Percentiles rank a stretch among this genome's conserved stretches.
phyloP scores from a whole-genome alignment of 2,888 invertebrate species.

The Saturnia pavonia region DNA sequence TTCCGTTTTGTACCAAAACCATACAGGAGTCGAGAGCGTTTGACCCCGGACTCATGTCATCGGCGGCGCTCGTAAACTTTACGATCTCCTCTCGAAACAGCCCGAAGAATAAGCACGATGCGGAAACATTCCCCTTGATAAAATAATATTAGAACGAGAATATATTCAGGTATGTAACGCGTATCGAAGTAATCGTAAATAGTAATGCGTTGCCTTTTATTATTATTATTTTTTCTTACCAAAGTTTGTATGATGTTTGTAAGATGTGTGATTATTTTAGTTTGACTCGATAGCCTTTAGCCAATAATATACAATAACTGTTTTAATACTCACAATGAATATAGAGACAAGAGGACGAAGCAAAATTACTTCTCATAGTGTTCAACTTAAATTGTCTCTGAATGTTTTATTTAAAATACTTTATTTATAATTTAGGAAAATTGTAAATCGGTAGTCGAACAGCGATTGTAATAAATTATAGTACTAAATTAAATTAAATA shows the following conservation, averaged over 20 bases:
- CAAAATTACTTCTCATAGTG: too few species aligned
- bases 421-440: too few species aligned
- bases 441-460: too few species aligned
- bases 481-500: too few species aligned
- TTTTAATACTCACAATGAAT: too few species aligned
- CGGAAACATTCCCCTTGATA: conserved; percentile 39
- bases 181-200: conserved; percentile 47
- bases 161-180: conserved; percentile 48
- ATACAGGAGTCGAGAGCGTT: conserved; percentile 36
- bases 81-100: conserved; percentile 46
- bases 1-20: conserved; percentile 37
- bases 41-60: conserved; percentile 48
- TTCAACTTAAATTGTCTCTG: too few species aligned
- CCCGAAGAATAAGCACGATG: conserved; percentile 43
- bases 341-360: too few species aligned
- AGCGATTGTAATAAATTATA: too few species aligned
- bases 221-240: conserved; percentile 37
- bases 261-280: too few species aligned
- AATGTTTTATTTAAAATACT: too few species aligned
- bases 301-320: too few species aligned
- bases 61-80: conserved; percentile 54
- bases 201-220: conserved; percentile 41
- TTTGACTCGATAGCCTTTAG: too few species aligned
- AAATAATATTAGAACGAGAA: conserved; percentile 51
- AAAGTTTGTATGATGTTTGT: neutral